phyloP scores from a whole-genome alignment of 1,140 invertebrate genomes.

The Lepidurus apus region DNA sequence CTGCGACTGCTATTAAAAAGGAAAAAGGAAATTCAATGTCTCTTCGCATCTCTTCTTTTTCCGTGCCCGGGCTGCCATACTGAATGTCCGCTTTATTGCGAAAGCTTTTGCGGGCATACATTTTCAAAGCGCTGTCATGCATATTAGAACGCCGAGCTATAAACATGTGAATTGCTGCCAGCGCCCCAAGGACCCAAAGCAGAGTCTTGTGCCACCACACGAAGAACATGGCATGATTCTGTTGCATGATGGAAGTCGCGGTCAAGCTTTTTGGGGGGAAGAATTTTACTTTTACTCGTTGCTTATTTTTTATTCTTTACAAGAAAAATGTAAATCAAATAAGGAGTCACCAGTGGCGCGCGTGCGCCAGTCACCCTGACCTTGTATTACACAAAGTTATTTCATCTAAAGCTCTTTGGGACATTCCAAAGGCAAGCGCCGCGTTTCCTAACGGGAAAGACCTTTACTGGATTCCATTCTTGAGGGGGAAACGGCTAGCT shows the following conservation, averaged over 20 bases:
- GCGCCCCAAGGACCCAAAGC: background rate
- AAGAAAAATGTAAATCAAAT: no score
- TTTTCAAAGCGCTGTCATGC: background rate
- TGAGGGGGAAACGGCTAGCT: no score
- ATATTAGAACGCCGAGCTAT: background rate
- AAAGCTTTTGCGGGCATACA: conserved; percentile 10
- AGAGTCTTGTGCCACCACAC: background rate
- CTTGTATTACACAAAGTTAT: no score
- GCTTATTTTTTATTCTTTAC: conserved; percentile 1
- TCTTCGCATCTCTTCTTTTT: background rate
- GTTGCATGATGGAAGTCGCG: no score
- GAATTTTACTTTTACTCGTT: background rate
- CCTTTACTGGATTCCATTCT: no score
- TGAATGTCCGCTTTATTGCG: conserved; percentile 6
- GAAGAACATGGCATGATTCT: background rate
- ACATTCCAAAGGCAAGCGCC: no score
- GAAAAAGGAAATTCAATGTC: conserved; percentile 4
- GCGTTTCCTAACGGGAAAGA: no score
- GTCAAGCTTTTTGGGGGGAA: no score
- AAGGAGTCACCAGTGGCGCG: no score
- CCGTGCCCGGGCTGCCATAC: background rate
- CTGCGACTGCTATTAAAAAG: background rate
- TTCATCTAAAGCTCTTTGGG: no score
- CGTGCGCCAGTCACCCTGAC: no score
- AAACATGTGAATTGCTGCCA: background rate